These are phyloP conservation scores for Pyrrhosoma nymphula DNA, from an alignment of 2,888 invertebrate genomes.

Conservation along the genomic window DNA sequence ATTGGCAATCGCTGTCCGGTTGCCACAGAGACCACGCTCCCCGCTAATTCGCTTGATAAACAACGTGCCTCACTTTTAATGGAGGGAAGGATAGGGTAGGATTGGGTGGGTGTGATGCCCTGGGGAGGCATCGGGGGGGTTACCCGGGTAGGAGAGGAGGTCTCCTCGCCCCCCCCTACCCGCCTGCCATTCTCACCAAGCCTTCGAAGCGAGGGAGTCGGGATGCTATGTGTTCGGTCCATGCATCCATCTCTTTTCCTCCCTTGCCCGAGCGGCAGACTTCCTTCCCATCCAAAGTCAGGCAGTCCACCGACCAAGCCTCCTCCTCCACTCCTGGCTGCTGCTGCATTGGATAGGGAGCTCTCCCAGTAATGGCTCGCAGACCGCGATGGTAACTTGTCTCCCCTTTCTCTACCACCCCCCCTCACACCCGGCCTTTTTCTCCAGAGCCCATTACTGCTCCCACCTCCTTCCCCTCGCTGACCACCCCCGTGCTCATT, in stretches of 20 bases:
- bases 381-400: constrained; percentile 53
- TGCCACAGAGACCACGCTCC: constrained; percentile 53
- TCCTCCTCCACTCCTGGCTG: not conserved
- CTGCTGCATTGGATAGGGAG: constrained; percentile 16
- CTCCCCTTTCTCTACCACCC: not conserved
- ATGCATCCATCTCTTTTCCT: not conserved
- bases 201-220: not conserved
- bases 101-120: not conserved
- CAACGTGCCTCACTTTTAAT: constrained; percentile 62
- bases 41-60: constrained; percentile 67
- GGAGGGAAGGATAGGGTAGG: not conserved
- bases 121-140: not conserved
- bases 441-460: not conserved
- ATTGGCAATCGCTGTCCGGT: constrained; percentile 64
- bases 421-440: not conserved
- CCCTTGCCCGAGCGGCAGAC: not conserved
- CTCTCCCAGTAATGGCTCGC: constrained; percentile 60
- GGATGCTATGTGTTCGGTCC: not conserved
- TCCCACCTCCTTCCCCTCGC: not conserved
- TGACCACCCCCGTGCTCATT: not conserved
- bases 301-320: not conserved
- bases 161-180: not conserved
- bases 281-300: too few relatives aligned
- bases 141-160: not conserved
- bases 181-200: not conserved